Conservation (phyloP, 2,113 vertebrate genomes). For the Nothobranchius furzeri region DNA sequence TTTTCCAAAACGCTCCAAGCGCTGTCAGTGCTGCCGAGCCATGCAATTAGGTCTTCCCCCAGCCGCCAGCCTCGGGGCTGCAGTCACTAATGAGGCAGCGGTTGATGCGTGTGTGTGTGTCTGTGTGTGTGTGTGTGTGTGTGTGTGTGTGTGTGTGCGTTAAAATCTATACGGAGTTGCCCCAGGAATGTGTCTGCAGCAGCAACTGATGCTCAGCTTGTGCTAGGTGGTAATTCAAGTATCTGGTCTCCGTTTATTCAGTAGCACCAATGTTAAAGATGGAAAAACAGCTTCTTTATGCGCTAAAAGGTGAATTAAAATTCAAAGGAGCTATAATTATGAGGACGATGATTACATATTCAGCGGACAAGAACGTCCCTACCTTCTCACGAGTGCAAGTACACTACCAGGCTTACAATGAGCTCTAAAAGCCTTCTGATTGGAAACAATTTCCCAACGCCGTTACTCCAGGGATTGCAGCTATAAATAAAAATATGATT, state of each 20-base stretch:
- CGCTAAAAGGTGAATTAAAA: constrained; percentile 35
- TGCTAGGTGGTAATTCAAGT: not conserved
- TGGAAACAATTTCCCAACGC: not conserved
- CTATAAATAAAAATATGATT: constrained; percentile 42
- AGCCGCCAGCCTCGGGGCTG: constrained; percentile 58
- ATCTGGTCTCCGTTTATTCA: constrained; percentile 25
- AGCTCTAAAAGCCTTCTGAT: not conserved
- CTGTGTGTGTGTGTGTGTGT: constrained; percentile 20
- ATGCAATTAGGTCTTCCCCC: constrained; percentile 62
- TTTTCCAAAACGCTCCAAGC: constrained; percentile 50
- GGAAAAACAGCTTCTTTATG: constrained; percentile 15
- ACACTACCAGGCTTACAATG: not conserved
- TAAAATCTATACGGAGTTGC: constrained; percentile 45
- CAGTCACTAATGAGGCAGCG: constrained; percentile 62
- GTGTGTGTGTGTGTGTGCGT: constrained; percentile 19
- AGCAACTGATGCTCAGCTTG: constrained; percentile 10
- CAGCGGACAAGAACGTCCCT: constrained; percentile 19
- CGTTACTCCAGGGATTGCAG: constrained; percentile 10
- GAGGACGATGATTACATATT: constrained; percentile 42
- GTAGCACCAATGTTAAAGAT: constrained; percentile 9
- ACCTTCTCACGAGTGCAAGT: constrained; percentile 27
- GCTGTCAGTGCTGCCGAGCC: constrained; percentile 64
- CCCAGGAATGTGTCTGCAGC: constrained; percentile 22
- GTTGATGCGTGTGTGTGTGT: constrained; percentile 30
- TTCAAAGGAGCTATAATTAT: constrained; percentile 48